Evolutionary conservation across 1,140 invertebrate species (phyloP).

Genomic region (Drosophila albomicans): DNA sequence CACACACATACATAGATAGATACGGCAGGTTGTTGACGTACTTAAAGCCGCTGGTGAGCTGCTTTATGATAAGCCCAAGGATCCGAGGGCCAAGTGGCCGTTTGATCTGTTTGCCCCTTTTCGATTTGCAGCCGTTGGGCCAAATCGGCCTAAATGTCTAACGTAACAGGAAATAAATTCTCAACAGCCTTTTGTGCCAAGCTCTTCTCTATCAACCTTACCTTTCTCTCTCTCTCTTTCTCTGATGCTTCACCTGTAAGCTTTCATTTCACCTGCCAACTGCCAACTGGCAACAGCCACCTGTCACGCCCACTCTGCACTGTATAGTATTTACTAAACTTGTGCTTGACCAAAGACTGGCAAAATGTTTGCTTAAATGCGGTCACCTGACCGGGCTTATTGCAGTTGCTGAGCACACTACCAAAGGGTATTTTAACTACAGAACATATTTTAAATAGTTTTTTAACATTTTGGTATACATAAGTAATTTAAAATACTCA

Average conservation of each 20-base stretch:
- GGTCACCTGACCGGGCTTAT: constrained; percentile 35
- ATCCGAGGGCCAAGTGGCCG: constrained; percentile 41
- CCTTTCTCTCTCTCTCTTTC: not conserved
- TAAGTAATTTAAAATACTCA: too few relatives aligned
- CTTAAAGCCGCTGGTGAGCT: constrained; percentile 44
- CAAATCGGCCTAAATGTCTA: constrained; percentile 70
- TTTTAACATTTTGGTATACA: too few relatives aligned
- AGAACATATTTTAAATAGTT: not conserved
- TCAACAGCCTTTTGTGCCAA: constrained; percentile 60
- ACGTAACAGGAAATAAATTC: constrained; percentile 76
- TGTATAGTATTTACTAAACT: constrained; percentile 29
- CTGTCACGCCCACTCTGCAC: constrained; percentile 30
- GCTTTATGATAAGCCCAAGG: constrained; percentile 54
- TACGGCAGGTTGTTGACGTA: constrained; percentile 29
- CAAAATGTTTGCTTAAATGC: constrained; percentile 51
- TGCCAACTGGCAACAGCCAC: not conserved
- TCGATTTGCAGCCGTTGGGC: constrained; percentile 42
- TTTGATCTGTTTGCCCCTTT: constrained; percentile 63
- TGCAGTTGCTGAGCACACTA: constrained; percentile 8
- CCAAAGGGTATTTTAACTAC: not conserved
- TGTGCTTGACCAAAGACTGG: constrained; percentile 27
- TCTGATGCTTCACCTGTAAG: constrained; percentile 8
- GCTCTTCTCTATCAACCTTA: not conserved
- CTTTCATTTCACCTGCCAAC: constrained; percentile 5
- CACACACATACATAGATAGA: constrained; percentile 39